phyloP scores from a whole-genome alignment of 2,797 vertebrate genomes.

The Dicrostonyx torquatus region DNA sequence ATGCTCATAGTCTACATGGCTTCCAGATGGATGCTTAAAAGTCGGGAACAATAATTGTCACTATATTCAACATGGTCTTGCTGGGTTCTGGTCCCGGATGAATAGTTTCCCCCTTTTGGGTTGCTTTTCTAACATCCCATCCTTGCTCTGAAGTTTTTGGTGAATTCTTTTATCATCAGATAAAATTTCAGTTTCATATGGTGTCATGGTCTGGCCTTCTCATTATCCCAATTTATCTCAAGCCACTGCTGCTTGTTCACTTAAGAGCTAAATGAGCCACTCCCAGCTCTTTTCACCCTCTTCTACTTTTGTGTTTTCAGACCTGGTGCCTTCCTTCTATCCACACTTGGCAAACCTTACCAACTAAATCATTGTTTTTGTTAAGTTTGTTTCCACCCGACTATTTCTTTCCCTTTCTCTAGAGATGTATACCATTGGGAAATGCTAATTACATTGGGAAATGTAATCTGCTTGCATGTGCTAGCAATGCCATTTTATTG shows the following conservation, averaged over 20 bases:
- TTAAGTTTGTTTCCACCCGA: neutral
- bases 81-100: too few species aligned
- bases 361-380: neutral
- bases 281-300: fast-evolving
- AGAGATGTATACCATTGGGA: neutral
- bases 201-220: neutral
- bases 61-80: neutral
- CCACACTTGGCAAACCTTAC: neutral
- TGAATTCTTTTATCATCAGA: neutral
- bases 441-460: neutral
- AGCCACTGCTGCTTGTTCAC: too few species aligned
- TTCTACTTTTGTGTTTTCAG: neutral
- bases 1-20: neutral
- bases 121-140: neutral
- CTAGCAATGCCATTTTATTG: neutral
- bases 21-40: neutral
- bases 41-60: neutral
- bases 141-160: neutral
- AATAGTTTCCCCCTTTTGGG: neutral
- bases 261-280: neutral
- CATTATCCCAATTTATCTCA: neutral
- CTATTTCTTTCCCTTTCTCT: neutral
- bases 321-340: neutral
- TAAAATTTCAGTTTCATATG: neutral
- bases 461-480: too few species aligned